Evolutionary conservation across 2,113 vertebrate genomes (phyloP).

Genomic region (Chrysemys picta): DNA sequence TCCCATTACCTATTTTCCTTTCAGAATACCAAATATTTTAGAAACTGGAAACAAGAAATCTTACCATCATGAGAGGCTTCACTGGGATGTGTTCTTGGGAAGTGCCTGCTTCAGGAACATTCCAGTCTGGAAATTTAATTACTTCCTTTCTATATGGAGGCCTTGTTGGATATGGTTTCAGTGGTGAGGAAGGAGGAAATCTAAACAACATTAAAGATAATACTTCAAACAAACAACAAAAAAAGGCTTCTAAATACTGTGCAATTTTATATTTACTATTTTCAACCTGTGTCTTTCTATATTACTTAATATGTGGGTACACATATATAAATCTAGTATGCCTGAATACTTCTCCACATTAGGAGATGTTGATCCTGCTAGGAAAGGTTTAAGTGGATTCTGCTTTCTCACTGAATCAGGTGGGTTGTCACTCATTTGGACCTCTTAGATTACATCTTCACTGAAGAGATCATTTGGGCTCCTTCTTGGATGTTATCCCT

Average conservation of each 20-base stretch:
- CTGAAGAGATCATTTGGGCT: neutral
- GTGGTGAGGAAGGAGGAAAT: conserved; percentile 86
- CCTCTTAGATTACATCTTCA: neutral
- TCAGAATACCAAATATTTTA: neutral
- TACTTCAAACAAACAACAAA: neutral
- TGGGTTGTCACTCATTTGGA: neutral
- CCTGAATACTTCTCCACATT: neutral
- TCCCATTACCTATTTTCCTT: neutral
- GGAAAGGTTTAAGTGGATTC: neutral
- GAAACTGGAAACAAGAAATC: neutral
- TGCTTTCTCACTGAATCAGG: neutral
- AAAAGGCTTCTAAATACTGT: neutral
- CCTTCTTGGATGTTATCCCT: neutral
- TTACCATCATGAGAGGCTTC: conserved; percentile 80
- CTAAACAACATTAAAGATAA: conserved; percentile 73
- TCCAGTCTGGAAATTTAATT: conserved; percentile 83
- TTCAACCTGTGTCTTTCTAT: neutral
- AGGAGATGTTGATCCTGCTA: neutral
- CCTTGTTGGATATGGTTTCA: conserved; percentile 85
- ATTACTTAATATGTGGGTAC: neutral
- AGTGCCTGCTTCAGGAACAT: conserved; percentile 61
- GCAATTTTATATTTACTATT: neutral
- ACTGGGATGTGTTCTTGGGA: conserved; percentile 76
- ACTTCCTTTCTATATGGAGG: conserved; percentile 63
- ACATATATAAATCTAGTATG: neutral